These are phyloP conservation scores for Sarcophaga bullata DNA, from an alignment of 1,140 invertebrate species.

Conservation along the genomic window DNA sequence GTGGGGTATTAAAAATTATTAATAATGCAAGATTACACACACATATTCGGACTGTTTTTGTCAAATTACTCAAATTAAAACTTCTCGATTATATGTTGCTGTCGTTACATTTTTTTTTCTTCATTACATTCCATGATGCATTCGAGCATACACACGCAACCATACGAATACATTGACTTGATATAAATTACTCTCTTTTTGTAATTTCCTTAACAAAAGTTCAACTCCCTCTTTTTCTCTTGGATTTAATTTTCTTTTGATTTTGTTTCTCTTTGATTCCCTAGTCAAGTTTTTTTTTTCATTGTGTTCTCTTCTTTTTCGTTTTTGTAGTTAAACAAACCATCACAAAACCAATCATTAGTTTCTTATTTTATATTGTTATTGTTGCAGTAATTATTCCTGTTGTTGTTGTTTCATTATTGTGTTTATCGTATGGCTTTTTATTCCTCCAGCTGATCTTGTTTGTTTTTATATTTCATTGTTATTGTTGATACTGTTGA, in stretches of 20 bases:
- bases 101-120: background rate
- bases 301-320: background rate
- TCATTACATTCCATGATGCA: constrained; percentile 30
- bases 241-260: background rate
- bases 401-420: constrained; percentile 13
- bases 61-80: background rate
- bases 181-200: background rate
- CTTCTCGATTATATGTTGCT: background rate
- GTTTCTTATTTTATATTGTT: background rate
- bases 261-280: constrained; percentile 27
- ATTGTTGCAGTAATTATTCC: no score
- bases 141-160: background rate
- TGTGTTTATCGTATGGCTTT: constrained; percentile 10
- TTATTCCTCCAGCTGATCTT: constrained; percentile 46
- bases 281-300: background rate
- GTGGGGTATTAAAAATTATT: background rate
- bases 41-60: constrained; percentile 3
- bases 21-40: background rate
- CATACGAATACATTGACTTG: background rate
- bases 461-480: constrained; percentile 38
- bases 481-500: constrained; percentile 15
- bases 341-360: background rate
- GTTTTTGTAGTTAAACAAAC: background rate
- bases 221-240: background rate
- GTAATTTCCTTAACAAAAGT: background rate